Percentiles rank a stretch among this genome's conserved stretches.
These are phyloP conservation scores for Coranthus polyacanthus DNA, from an alignment of 2,797 vertebrate genomes.

Conservation along the genomic window DNA sequence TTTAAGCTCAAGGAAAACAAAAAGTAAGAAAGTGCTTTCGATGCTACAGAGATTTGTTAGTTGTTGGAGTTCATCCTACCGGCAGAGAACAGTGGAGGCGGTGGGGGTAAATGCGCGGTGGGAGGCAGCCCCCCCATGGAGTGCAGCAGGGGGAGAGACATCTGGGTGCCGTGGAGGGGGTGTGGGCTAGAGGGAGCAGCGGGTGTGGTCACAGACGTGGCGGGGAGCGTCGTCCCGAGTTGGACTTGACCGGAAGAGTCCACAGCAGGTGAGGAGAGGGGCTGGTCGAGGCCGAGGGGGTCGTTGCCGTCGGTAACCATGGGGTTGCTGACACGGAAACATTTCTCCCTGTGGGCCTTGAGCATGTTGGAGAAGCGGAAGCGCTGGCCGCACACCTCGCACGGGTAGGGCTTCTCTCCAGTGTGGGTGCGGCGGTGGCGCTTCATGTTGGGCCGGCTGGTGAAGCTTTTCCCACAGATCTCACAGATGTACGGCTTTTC, in stretches of 20 bases:
- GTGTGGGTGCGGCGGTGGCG: constrained; percentile 96
- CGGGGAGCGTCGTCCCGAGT: constrained; percentile 54
- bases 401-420: constrained; percentile 95
- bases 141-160: constrained; percentile 87
- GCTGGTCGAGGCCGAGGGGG: constrained; percentile 66
- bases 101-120: constrained; percentile 85
- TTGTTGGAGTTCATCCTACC: constrained; percentile 90
- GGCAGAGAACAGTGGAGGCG: constrained; percentile 89
- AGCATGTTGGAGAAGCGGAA: constrained; percentile 99
- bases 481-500: constrained; percentile 99
- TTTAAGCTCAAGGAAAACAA: constrained; percentile 54
- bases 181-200: constrained; percentile 60
- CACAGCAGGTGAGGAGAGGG: constrained; percentile 59
- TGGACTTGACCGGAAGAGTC: constrained; percentile 69
- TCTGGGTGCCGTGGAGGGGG: constrained; percentile 71
- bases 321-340: constrained; percentile 92
- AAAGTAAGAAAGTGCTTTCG: constrained; percentile 74
- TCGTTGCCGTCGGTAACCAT: constrained; percentile 78
- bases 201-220: constrained; percentile 60
- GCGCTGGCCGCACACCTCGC: constrained; percentile 93
- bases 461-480: constrained; percentile 99
- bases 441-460: constrained; percentile 98
- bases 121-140: constrained; percentile 86
- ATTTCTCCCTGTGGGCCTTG: constrained; percentile 96
- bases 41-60: constrained; percentile 76